Base-by-base conservation (phyloP, 2,797 vertebrate species). In the Smutsia temminckii region DNA sequence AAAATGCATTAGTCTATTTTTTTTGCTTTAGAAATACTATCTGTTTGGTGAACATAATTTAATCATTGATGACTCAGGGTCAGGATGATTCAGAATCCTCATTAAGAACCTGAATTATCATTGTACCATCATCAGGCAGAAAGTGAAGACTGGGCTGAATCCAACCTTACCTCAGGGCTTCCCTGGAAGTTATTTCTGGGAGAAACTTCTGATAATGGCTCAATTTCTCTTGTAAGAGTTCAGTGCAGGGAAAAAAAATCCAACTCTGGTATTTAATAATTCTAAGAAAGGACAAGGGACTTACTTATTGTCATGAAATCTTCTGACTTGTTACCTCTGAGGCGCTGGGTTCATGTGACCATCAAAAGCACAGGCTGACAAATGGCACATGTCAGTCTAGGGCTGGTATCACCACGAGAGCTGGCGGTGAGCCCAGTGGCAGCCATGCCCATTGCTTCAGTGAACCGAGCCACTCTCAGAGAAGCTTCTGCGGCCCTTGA, bases 91-190 rank as follows among this genome's bases (percentile, higher is more conserved):
- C 92, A 90, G 94, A 94, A 64, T 63, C 18, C 59, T 91, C 80
- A 83, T 85, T 85, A 93, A 94, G 74, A 96, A 89, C 85, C 75
- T 90, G 87, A 96, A 85, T 96, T 96, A 87, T 95, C 81, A 85
- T 83, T 89, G 93, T 46, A 77, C 51, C 51, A 40, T 97, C 51
- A 40, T 97, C 20, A 64, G 1, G 1, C 29, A 46, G 93, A 93
- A 78, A 91, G 81, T 64, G 57, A 85, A 88, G 91, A 72, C 4
- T 87, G 96, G 93, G 29, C 42, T 83, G 80, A 85, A 83, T 96
- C 94, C 96, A 95, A 69, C 78, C 34, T 93, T 89, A 97, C 96
- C 94, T 96, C 92, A 96, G 85, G 89, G 81, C n/a, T 96, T 94
- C 91, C 84, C 68, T 84, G 55, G 46, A 95, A 96, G 63, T 94